Conservation (phyloP, 2,888 invertebrate genomes). For the Pocota personata region DNA sequence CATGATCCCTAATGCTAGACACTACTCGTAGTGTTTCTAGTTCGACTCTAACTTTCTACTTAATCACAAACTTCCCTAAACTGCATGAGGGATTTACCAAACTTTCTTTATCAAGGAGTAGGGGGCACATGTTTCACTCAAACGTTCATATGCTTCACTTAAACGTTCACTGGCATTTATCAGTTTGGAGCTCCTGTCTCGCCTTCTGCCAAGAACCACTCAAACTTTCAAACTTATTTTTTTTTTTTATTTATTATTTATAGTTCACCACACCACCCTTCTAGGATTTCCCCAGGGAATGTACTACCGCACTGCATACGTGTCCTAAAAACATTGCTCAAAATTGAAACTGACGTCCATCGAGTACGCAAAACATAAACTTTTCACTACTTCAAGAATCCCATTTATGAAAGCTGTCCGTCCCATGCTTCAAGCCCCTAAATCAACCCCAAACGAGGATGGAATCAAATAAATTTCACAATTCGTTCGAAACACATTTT, state of each 20-base stretch:
- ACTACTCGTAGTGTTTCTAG: constrained; percentile 31
- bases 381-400: neutral
- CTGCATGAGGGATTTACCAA: constrained; percentile 40
- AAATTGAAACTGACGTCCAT: constrained; percentile 40
- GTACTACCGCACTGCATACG: neutral
- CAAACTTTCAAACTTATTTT: constrained; percentile 35
- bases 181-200: neutral
- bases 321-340: constrained; percentile 2
- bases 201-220: neutral
- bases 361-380: neutral
- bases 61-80: constrained; percentile 38
- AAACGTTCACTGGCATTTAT: constrained; percentile 16
- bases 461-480: constrained; percentile 30
- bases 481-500: neutral
- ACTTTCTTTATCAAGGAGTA: neutral
- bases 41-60: constrained; percentile 38
- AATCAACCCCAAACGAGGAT: constrained; percentile 35
- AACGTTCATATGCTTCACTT: no score
- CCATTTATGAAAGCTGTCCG: neutral
- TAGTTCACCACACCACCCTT: neutral
- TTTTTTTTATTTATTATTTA: constrained; percentile 28
- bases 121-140: constrained; percentile 16
- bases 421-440: neutral
- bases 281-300: neutral
- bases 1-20: constrained; percentile 34